Conservation (phyloP, 2,888 invertebrate species). For the Caenorhabditis afra region DNA sequence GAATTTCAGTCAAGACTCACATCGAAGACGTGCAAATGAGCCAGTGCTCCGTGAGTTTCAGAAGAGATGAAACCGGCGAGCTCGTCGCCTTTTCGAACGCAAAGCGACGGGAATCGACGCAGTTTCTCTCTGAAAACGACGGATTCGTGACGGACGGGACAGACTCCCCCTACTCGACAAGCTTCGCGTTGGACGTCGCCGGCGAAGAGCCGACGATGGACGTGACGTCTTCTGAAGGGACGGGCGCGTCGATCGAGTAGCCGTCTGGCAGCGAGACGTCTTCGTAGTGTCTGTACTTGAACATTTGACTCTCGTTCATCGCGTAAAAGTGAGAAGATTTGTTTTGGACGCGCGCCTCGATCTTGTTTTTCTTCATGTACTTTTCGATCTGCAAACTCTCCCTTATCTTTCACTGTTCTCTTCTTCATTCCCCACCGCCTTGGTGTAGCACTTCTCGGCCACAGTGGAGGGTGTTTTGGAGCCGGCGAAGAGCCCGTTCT, state of each 20-base stretch:
- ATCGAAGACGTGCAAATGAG: constrained; percentile 57
- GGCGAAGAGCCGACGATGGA: constrained; percentile 32
- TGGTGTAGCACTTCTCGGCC: constrained; percentile 56
- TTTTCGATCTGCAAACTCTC: constrained; percentile 44
- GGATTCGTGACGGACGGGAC: neutral
- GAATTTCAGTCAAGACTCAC: constrained; percentile 26
- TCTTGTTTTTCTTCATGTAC: constrained; percentile 59
- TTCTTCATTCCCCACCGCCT: constrained; percentile 23
- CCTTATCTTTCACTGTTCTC: constrained; percentile 19
- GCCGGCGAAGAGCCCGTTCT: constrained; percentile 30
- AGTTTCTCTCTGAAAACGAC: constrained; percentile 46
- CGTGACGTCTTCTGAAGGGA: constrained; percentile 27
- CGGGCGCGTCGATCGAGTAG: constrained; percentile 49
- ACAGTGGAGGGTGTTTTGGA: constrained; percentile 43
- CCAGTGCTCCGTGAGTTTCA: constrained; percentile 53
- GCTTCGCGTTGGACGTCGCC: constrained; percentile 21
- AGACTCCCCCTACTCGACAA: constrained; percentile 23
- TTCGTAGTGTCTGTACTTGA: constrained; percentile 52
- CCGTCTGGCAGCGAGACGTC: constrained; percentile 43
- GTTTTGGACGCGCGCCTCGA: constrained; percentile 43
- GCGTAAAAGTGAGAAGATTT: constrained; percentile 54
- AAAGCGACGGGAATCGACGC: constrained; percentile 51
- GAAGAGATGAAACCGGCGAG: constrained; percentile 58
- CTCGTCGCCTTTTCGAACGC: constrained; percentile 51
- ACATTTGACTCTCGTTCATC: constrained; percentile 61